Evolutionary conservation across 2,113 vertebrate species (phyloP).

Genomic region (Triplophysa rosa): DNA sequence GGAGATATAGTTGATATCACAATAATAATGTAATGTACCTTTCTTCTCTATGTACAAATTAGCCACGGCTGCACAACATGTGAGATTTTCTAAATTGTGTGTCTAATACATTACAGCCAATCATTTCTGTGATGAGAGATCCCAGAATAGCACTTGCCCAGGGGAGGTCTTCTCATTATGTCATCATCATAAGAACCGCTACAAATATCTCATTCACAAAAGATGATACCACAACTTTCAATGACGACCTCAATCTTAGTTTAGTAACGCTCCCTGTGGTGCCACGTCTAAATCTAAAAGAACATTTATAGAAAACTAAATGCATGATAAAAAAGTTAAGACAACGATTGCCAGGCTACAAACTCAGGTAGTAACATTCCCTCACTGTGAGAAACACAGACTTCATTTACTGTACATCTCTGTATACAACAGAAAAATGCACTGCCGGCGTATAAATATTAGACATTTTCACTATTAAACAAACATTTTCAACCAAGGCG

Average conservation of each 20-base stretch:
- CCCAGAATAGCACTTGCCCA: background rate
- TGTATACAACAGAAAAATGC: background rate
- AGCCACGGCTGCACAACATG: no score
- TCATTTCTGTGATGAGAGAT: background rate
- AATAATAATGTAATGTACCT: no score
- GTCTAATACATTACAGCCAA: background rate
- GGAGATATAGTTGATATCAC: no score
- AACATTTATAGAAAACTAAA: constrained; percentile 42
- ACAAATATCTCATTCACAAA: background rate
- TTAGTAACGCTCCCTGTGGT: background rate
- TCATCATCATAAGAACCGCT: background rate
- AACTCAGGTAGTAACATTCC: background rate
- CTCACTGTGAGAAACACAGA: background rate
- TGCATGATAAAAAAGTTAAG: constrained; percentile 17
- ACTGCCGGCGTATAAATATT: no score
- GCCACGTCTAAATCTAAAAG: background rate
- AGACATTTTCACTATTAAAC: background rate
- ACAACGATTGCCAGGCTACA: constrained; percentile 9
- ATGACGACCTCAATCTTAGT: background rate
- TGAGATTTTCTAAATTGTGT: background rate
- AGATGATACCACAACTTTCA: background rate
- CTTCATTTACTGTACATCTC: background rate
- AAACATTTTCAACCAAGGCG: background rate
- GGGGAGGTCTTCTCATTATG: constrained; percentile 2
- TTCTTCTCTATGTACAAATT: no score